Evolutionary conservation across 2,888 invertebrate genomes (phyloP), one percentile per base, ranked within the genome.

Genomic region (Fissipunctia ypsillon): DNA sequence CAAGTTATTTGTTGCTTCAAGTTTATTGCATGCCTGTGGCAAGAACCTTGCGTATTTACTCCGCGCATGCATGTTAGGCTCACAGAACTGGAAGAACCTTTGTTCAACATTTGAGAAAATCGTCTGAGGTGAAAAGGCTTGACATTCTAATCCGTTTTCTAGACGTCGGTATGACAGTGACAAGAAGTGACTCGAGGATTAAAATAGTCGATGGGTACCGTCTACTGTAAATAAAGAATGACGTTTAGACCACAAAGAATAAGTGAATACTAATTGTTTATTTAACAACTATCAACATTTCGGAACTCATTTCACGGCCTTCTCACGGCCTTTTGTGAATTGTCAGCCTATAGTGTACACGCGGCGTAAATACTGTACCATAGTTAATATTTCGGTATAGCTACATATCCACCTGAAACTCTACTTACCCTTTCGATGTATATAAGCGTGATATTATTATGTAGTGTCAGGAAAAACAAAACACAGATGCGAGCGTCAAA

Each of bases 151-250:
- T 80, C 80, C 83, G 50, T 83, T 72, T 60, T 52, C 43, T 16
- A 78, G 79, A 80, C 48, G 38, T 50, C 78, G 80, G 83, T 78
- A 31, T 50, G 83, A 80, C 72, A 72, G 12, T 78, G 72, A 77
- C 83, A 61, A 45, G 72, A 50, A 12, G 31, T 41, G 64, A 54
- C 50, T 68, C 45, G 25, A 64, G 64, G 73, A 64, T 78, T 72
- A 64, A 59, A 68, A 45, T 59, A 35, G 50, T n/a, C 54, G 56
- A 61, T 38, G 19, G 50, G 22, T 38, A 65, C 48, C 43, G 50
- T 45, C 31, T 38, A n/a, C 43, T 25, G 25, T n/a, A 9, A n/a
- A 12, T n/a, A 52, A 19, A 35, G 22, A 19, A 25, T 16, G 25
- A 28, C 10, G 10, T n/a, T 31, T n/a, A 25, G 12, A 28, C 10